Evolutionary conservation across 2,888 invertebrate species (phyloP).

Genomic region (Eremobia ochroleuca): DNA sequence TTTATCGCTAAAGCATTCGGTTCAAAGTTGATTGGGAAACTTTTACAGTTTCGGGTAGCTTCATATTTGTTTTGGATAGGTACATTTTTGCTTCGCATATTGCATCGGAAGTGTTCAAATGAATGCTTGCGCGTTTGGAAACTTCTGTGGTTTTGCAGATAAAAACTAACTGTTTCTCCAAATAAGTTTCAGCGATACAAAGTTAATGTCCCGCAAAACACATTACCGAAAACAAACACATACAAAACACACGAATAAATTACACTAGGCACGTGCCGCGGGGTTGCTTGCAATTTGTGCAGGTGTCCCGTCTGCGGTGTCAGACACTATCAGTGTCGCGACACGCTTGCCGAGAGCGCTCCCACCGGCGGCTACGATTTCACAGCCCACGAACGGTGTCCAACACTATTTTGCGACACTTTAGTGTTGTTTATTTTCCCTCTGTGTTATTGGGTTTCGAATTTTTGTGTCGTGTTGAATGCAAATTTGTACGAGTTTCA

Average conservation of each 20-base stretch:
- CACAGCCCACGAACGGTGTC: constrained; percentile 57
- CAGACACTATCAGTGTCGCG: constrained; percentile 74
- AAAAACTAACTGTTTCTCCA: constrained; percentile 10
- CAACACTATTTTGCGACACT: constrained; percentile 71
- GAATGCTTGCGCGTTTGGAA: background rate
- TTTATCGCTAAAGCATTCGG: too few species aligned
- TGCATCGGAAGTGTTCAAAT: background rate
- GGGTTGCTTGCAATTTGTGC: constrained; percentile 73
- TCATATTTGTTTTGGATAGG: too few species aligned
- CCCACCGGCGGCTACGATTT: constrained; percentile 70
- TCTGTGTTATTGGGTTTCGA: constrained; percentile 72
- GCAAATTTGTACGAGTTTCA: constrained; percentile 72
- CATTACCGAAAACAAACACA: constrained; percentile 52
- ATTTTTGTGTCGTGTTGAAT: constrained; percentile 72
- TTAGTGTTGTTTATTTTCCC: constrained; percentile 74
- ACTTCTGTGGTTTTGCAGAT: background rate
- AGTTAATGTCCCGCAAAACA: constrained; percentile 51
- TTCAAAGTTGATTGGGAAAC: too few species aligned
- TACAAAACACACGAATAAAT: constrained; percentile 62
- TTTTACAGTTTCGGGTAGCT: too few species aligned
- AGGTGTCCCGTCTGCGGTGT: constrained; percentile 70
- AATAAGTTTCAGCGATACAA: constrained; percentile 37
- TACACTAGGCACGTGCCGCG: constrained; percentile 62
- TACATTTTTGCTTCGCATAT: background rate
- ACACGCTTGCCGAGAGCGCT: constrained; percentile 63